Evolutionary conservation across 2,113 vertebrate species (phyloP).

Genomic region (Hyla sarda): DNA sequence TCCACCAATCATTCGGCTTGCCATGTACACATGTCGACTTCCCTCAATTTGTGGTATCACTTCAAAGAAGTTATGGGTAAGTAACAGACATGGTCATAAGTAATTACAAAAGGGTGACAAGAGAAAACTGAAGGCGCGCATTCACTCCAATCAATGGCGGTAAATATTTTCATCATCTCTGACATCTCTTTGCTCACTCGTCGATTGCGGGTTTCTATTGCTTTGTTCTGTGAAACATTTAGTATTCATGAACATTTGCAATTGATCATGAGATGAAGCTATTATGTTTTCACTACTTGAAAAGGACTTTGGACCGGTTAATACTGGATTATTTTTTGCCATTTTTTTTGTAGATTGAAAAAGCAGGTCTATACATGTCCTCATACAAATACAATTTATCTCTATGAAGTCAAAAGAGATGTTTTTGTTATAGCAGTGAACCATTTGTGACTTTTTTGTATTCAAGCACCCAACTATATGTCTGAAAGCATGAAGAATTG

Average conservation of each 20-base stretch:
- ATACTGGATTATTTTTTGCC: neutral
- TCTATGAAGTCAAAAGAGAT: neutral
- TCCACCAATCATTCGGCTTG: slow-evolving; percentile 2
- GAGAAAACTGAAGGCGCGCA: neutral
- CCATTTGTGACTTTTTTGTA: neutral
- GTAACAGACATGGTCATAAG: neutral
- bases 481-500: too few relatives aligned
- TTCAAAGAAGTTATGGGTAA: neutral
- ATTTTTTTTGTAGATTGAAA: neutral
- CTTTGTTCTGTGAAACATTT: slow-evolving; percentile 9
- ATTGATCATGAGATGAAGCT: neutral
- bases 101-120: neutral
- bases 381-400: neutral
- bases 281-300: neutral
- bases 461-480: too few relatives aligned
- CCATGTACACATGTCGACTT: slow-evolving; percentile 13
- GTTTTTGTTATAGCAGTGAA: neutral
- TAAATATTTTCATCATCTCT: slow-evolving; percentile 12
- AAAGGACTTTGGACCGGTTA: neutral
- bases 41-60: neutral
- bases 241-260: neutral
- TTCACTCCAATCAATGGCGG: neutral
- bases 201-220: neutral
- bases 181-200: neutral
- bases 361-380: neutral